Conservation (phyloP, 2,113 vertebrate species). For the Atractosteus spatula region DNA sequence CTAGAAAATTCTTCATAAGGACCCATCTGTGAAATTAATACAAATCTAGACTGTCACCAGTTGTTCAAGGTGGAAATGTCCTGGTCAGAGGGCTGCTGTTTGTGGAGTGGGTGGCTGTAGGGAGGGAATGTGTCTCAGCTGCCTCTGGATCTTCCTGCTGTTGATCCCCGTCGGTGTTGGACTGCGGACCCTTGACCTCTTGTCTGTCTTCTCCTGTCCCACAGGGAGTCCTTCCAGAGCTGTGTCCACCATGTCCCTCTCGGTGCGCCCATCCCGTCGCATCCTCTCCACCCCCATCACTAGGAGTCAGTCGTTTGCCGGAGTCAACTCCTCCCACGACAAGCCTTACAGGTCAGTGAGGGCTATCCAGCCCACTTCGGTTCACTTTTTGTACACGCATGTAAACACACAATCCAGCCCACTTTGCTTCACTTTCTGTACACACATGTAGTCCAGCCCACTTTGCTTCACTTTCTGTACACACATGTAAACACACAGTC, state of each 20-base stretch:
- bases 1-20: neutral
- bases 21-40: slow-evolving; percentile 11
- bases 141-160: slow-evolving; percentile 39
- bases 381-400: neutral
- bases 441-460: slow-evolving; percentile 3
- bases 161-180: slow-evolving; percentile 37
- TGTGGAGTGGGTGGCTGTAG: too few relatives aligned
- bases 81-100: too few relatives aligned
- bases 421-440: neutral
- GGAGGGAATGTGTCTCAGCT: slow-evolving; percentile 10
- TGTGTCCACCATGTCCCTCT: slow-evolving; percentile 92
- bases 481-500: slow-evolving; percentile 10
- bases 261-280: slow-evolving; percentile 80
- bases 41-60: slow-evolving; percentile 1
- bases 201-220: slow-evolving; percentile 21
- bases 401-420: neutral
- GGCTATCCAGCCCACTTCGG: too few relatives aligned
- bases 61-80: neutral
- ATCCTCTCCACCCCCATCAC: slow-evolving; percentile 77
- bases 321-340: slow-evolving; percentile 84
- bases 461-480: neutral
- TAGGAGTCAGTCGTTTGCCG: slow-evolving; percentile 96
- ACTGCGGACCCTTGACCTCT: slow-evolving; percentile 17
- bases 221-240: slow-evolving; percentile 85
- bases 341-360: slow-evolving; percentile 76